Evolutionary conservation across 37 sponge, comb jelly and placozoan genomes (phyloP).

Genomic region (Theonella swinhoei): DNA sequence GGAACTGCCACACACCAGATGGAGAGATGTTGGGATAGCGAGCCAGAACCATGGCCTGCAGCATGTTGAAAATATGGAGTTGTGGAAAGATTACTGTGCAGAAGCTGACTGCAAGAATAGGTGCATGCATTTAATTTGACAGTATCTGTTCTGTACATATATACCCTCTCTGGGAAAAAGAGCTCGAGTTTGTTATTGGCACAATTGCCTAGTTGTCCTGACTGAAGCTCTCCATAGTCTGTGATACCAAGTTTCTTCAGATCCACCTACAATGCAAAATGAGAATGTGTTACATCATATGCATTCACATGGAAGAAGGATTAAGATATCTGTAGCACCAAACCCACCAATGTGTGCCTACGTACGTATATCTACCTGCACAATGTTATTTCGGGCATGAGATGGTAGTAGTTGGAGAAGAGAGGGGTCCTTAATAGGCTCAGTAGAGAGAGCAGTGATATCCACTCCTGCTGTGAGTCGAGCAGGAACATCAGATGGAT

Average conservation of each 20-base stretch:
- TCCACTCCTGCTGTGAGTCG: not conserved
- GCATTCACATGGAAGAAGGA: not conserved
- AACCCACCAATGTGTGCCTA: not conserved
- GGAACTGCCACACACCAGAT: slow-evolving; percentile 23
- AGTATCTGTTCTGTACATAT: too few relatives aligned
- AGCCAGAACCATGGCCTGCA: slow-evolving; percentile 41
- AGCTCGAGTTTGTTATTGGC: slow-evolving; percentile 59
- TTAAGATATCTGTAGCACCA: not conserved
- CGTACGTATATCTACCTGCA: slow-evolving; percentile 5
- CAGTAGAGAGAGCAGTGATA: not conserved
- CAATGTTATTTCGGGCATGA: not conserved
- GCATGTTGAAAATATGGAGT: too few relatives aligned
- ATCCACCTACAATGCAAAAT: slow-evolving; percentile 11
- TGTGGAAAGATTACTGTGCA: too few relatives aligned
- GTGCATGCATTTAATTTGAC: too few relatives aligned
- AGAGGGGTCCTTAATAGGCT: slow-evolving; percentile 9
- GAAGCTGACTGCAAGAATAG: too few relatives aligned
- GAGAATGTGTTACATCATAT: not conserved
- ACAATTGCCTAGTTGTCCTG: slow-evolving; percentile 45
- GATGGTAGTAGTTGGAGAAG: not conserved
- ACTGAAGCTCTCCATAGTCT: slow-evolving; percentile 40
- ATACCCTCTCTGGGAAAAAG: slow-evolving; percentile 23
- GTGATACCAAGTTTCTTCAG: slow-evolving; percentile 45
- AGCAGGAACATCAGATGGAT: slow-evolving; percentile 8
- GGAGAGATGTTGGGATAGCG: slow-evolving; percentile 50